Conservation (phyloP, 2,888 invertebrate species). For the Cyclophora punctaria region DNA sequence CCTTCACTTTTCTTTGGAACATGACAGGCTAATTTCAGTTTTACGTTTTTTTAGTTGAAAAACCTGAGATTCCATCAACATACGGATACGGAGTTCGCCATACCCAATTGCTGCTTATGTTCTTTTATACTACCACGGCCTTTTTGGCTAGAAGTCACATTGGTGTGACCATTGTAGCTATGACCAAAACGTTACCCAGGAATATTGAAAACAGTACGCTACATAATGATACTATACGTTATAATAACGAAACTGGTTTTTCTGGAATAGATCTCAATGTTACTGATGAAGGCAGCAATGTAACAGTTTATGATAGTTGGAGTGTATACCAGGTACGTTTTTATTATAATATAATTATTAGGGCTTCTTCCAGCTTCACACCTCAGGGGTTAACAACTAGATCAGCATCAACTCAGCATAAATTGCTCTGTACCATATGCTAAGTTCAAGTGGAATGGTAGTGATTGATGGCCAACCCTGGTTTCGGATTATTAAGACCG, state of each 20-base stretch:
- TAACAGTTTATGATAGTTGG: background rate
- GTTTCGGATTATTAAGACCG: background rate
- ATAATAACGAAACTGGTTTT: background rate
- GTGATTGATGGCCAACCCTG: too few relatives aligned
- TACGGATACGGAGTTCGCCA: conserved; percentile 15
- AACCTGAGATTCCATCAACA: background rate
- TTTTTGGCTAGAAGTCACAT: conserved; percentile 15
- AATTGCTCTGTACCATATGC: too few relatives aligned
- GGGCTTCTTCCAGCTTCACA: too few relatives aligned
- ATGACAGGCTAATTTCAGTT: too few relatives aligned
- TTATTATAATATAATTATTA: too few relatives aligned
- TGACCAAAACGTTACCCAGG: conserved; percentile 5
- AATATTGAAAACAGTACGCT: background rate
- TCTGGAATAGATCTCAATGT: background rate
- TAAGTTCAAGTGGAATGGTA: too few relatives aligned
- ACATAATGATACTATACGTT: background rate
- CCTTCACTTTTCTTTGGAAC: too few relatives aligned
- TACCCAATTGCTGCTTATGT: conserved; percentile 9
- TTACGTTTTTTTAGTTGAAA: background rate
- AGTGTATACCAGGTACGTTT: conserved; percentile 6
- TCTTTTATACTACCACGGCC: conserved; percentile 4
- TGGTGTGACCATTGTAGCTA: conserved; percentile 19
- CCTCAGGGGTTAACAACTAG: too few relatives aligned
- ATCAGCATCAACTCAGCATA: too few relatives aligned
- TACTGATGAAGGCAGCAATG: background rate